A percentile compares a stretch with the other conserved stretches of the same genome.
Conservation (phyloP, 2,888 invertebrate species). For the Ormyrus nitidulus region DNA sequence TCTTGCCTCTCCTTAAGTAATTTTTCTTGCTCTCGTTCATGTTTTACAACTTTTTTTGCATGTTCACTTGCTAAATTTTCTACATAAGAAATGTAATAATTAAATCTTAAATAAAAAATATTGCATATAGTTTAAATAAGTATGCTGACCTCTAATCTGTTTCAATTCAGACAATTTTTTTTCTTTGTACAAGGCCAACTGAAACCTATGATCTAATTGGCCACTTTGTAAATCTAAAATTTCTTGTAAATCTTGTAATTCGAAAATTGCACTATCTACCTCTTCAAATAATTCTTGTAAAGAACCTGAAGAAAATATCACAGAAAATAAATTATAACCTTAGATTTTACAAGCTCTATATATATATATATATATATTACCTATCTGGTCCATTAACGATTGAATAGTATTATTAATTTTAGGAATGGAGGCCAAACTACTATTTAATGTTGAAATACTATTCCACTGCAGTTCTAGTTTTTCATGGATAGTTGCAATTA, state of each 20-base stretch:
- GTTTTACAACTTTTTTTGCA: conserved; percentile 77
- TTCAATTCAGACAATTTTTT: conserved; percentile 80
- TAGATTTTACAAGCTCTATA: not conserved
- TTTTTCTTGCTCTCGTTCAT: conserved; percentile 78
- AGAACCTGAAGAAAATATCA: conserved; percentile 66
- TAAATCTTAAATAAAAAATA: conserved; percentile 1
- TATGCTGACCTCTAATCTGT: conserved; percentile 77
- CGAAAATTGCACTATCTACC: conserved; percentile 81
- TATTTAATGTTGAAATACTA: conserved; percentile 72
- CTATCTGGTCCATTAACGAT: conserved; percentile 76
- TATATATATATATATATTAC: conserved; percentile 62
- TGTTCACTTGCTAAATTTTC: conserved; percentile 79
- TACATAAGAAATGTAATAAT: conserved; percentile 58
- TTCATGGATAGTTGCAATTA: conserved; percentile 69
- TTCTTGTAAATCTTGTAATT: conserved; percentile 83
- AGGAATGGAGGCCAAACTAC: conserved; percentile 75
- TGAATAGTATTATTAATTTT: conserved; percentile 75
- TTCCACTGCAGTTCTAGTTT: conserved; percentile 75
- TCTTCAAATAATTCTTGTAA: conserved; percentile 80
- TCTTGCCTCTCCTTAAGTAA: conserved; percentile 81
- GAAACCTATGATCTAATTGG: conserved; percentile 84
- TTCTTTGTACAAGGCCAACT: conserved; percentile 83
- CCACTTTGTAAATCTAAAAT: conserved; percentile 83
- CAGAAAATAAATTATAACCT: not conserved
- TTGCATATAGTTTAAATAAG: not conserved